Evolutionary conservation across 2,797 vertebrate genomes (phyloP).

Genomic region (Agapornis canus): DNA sequence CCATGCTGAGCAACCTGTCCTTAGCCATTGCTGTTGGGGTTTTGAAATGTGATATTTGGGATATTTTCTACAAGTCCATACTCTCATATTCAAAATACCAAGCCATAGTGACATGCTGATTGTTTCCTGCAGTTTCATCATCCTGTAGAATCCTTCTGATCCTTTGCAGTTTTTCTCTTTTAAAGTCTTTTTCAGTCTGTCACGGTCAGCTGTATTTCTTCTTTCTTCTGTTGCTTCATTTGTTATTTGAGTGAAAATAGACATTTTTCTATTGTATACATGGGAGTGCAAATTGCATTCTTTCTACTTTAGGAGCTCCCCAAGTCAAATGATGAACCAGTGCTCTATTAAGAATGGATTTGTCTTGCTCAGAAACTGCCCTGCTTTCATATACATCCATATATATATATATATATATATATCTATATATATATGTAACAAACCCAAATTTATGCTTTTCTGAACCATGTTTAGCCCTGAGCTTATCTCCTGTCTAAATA

Average conservation of each 20-base stretch:
- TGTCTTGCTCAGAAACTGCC: background rate
- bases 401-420: background rate
- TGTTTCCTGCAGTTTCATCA: background rate
- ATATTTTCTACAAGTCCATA: background rate
- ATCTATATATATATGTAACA: too few relatives aligned
- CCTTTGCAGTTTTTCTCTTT: background rate
- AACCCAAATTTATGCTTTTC: background rate
- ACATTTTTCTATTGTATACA: background rate
- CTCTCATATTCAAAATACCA: background rate
- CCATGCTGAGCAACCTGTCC: background rate
- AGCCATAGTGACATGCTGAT: background rate
- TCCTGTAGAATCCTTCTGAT: background rate
- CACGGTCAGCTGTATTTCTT: background rate
- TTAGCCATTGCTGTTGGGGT: background rate
- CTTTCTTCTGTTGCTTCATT: background rate
- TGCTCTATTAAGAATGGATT: background rate
- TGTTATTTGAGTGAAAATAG: background rate
- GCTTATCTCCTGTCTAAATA: background rate
- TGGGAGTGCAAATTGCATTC: background rate
- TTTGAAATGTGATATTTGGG: background rate
- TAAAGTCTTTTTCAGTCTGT: background rate
- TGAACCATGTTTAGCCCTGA: background rate
- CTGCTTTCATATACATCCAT: background rate
- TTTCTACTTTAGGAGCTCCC: background rate
- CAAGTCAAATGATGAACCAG: background rate